Conservation (phyloP, 1,140 invertebrate species). For the Venturia canescens region DNA sequence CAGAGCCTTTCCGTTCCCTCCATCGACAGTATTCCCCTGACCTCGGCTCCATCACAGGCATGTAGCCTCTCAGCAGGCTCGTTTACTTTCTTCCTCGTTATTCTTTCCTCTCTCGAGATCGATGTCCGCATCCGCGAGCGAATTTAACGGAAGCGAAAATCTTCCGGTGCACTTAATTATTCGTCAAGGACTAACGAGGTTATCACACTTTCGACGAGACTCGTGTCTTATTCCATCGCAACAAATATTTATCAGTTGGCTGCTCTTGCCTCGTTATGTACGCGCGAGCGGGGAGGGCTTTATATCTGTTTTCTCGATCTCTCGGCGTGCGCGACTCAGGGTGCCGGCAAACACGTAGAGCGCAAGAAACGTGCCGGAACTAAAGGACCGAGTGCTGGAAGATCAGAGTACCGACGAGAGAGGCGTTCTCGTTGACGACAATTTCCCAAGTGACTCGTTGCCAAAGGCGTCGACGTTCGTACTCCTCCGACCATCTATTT, state of each 20-base stretch:
- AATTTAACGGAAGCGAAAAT: background rate
- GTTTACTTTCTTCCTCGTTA: slow-evolving; percentile 39
- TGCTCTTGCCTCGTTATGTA: too few species aligned
- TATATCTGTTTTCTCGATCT: background rate
- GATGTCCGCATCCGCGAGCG: slow-evolving; percentile 52
- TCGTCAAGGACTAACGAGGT: background rate
- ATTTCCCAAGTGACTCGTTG: slow-evolving; percentile 35
- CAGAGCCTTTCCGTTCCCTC: slow-evolving; percentile 5
- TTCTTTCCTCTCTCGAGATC: slow-evolving; percentile 46
- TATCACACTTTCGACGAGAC: background rate
- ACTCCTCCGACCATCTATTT: background rate
- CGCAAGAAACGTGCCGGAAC: slow-evolving; percentile 21
- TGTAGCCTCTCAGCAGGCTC: background rate
- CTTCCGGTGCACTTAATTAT: background rate
- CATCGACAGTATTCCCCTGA: slow-evolving; percentile 41
- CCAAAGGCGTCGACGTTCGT: slow-evolving; percentile 36
- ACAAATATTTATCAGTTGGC: too few species aligned
- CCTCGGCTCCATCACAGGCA: slow-evolving; percentile 33
- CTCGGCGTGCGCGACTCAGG: background rate
- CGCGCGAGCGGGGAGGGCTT: too few species aligned
- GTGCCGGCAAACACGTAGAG: background rate
- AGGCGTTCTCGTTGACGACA: slow-evolving; percentile 15
- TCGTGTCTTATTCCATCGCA: too few species aligned
- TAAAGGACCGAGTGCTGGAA: background rate
- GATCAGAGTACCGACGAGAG: slow-evolving; percentile 29